These are phyloP conservation scores for fruit fly (Drosophila melanogaster) DNA, from an alignment of 1,140 invertebrate species.

Conservation along the genomic window DNA sequence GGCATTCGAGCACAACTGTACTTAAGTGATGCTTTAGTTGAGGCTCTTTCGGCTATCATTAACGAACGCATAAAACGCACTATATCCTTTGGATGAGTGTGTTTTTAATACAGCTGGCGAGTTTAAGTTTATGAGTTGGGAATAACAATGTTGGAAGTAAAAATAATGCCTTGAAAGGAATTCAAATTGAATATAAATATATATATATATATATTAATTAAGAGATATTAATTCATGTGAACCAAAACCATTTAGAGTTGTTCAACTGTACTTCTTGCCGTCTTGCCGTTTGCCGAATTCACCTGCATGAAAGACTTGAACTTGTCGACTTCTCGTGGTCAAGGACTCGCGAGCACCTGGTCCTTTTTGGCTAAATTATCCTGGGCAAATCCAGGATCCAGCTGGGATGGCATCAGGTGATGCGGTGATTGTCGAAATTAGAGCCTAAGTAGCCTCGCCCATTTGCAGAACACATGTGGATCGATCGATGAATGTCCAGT, in stretches of 20 bases:
- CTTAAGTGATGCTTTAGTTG: constrained; percentile 13
- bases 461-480: constrained; percentile 30
- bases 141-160: too few relatives aligned
- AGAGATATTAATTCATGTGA: too few relatives aligned
- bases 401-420: constrained; percentile 42
- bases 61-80: constrained; percentile 1
- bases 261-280: background rate
- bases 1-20: constrained; percentile 21
- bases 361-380: background rate
- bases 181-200: too few relatives aligned
- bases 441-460: constrained; percentile 45
- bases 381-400: constrained; percentile 45
- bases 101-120: background rate
- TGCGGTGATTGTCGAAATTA: constrained; percentile 27
- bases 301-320: constrained; percentile 6
- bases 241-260: too few relatives aligned
- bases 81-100: background rate
- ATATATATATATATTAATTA: too few relatives aligned
- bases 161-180: too few relatives aligned
- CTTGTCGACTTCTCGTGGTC: constrained; percentile 6
- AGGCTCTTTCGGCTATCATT: background rate
- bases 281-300: background rate
- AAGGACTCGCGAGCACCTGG: constrained; percentile 37
- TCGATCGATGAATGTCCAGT: background rate
- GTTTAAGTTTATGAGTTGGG: too few relatives aligned